phyloP scores from a whole-genome alignment of 2,888 invertebrate species.

The Biston betularia region DNA sequence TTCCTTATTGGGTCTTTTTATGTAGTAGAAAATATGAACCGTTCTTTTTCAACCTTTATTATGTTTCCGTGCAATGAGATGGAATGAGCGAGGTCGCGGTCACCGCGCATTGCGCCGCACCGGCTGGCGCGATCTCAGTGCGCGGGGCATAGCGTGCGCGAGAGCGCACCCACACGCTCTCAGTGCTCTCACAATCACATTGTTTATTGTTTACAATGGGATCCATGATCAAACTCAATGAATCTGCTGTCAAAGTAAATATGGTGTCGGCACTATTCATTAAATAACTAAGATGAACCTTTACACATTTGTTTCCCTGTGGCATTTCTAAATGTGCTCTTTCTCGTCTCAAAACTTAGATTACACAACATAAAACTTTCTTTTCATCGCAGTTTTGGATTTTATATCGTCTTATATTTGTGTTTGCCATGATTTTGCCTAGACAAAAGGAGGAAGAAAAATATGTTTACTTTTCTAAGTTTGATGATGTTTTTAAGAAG shows the following conservation, averaged over 20 bases:
- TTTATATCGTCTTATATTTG: background rate
- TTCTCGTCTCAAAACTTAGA: conserved; percentile 4
- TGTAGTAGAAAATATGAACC: conserved; percentile 24
- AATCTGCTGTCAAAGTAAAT: conserved; percentile 42
- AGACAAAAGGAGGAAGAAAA: background rate
- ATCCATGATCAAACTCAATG: conserved; percentile 42
- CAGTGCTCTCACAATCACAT: conserved; percentile 48
- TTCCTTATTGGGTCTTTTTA: conserved; percentile 34
- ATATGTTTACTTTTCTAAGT: background rate
- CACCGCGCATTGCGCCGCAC: conserved; percentile 1
- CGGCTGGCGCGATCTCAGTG: conserved; percentile 4
- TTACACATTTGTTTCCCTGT: conserved; percentile 4
- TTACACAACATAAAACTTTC: conserved; percentile 4
- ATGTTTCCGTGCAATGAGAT: conserved; percentile 50
- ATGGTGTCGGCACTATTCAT: conserved; percentile 29
- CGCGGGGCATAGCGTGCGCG: conserved; percentile 31
- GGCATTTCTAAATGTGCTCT: conserved; percentile 12
- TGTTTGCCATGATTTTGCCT: background rate
- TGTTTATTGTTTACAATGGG: conserved; percentile 50
- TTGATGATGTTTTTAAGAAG: conserved; percentile 3
- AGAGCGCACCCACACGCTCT: conserved; percentile 52
- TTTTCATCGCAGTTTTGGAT: background rate
- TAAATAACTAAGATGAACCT: conserved; percentile 24
- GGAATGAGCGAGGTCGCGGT: conserved; percentile 41
- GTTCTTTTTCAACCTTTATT: conserved; percentile 49